Evolutionary conservation across 1,140 invertebrate species (phyloP).

Genomic region (Apis florea): DNA sequence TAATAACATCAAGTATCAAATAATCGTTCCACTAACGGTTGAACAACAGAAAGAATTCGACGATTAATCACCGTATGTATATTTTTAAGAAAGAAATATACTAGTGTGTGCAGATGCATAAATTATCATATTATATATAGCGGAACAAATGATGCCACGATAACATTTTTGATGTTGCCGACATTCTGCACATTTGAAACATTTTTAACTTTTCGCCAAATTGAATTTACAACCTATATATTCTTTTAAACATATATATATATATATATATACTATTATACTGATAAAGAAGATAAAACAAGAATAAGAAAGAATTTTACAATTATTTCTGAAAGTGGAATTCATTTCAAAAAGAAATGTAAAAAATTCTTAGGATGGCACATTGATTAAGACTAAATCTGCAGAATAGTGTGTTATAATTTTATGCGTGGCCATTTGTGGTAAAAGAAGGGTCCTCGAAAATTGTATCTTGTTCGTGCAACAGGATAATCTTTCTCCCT

Average conservation of each 20-base stretch:
- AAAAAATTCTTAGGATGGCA: not conserved
- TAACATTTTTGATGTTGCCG: too few relatives aligned
- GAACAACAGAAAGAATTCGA: not conserved
- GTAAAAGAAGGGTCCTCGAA: slow-evolving; percentile 11
- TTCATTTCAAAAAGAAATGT: not conserved
- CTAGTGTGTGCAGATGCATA: too few relatives aligned
- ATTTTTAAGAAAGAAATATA: too few relatives aligned
- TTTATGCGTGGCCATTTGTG: not conserved
- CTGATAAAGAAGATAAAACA: not conserved
- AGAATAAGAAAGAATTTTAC: not conserved
- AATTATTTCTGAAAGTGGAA: not conserved
- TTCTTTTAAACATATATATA: too few relatives aligned
- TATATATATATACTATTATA: not conserved
- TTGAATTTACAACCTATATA: too few relatives aligned
- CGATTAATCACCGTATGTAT: not conserved
- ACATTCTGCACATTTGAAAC: too few relatives aligned
- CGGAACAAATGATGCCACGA: too few relatives aligned
- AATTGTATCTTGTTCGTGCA: slow-evolving; percentile 38
- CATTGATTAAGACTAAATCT: not conserved
- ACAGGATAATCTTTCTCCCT: slow-evolving; percentile 40
- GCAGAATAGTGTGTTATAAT: not conserved
- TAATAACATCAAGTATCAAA: slow-evolving; percentile 38
- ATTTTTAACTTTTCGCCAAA: too few relatives aligned
- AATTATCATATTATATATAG: too few relatives aligned
- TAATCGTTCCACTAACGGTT: not conserved